Base-by-base conservation (phyloP, 2,888 invertebrate species). In the Microplitis manilae region DNA sequence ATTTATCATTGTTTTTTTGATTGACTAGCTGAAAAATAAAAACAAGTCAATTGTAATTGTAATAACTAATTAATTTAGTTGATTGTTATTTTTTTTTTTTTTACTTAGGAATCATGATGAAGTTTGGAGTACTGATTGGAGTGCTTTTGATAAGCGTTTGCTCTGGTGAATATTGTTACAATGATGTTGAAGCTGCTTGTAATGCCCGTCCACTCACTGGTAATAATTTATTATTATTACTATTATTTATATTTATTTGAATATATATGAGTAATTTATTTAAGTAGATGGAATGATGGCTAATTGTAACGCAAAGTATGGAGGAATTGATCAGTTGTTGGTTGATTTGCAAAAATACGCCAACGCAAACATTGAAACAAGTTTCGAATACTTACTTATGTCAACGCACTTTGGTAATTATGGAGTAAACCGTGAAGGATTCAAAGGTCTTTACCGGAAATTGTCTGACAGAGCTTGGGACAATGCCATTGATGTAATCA, bases 371-470 rank as follows among this genome's bases (percentile, higher is more conserved):
- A 90, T 96, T 41, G 92, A 92, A 74, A 91, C 93, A n/a, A 96
- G 95, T 0, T 96, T 93, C 85, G 94, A 96, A 79, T 95, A 94
- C 84, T 91, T 96, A 8, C 90, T 96, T 1, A 92, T 96, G 88
- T 92, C 95, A 0, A 93, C 95, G 0, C 93, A 94, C 89, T 96
- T 94, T 90, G 94, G 94, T 84, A 95, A 94, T 85, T 96, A 94
- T 88, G 93, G 94, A 86, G 93, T 93, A 40, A 94, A 95, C 90
- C 92, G 96, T 41, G 92, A 91, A 30, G 96, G 96, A 4, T 96
- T 96, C 90, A 92, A 93, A 83, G 94, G 94, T 86, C 89, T 96
- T 8, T 96, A 94, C 91, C 92, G 93, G 83, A 93, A 93, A 77
- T 90, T 95, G 8, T 95, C 96, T 0, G 96, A 96, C 83, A 91